Evolutionary conservation across 1,140 invertebrate genomes (phyloP).

Genomic region (Achroia grisella): DNA sequence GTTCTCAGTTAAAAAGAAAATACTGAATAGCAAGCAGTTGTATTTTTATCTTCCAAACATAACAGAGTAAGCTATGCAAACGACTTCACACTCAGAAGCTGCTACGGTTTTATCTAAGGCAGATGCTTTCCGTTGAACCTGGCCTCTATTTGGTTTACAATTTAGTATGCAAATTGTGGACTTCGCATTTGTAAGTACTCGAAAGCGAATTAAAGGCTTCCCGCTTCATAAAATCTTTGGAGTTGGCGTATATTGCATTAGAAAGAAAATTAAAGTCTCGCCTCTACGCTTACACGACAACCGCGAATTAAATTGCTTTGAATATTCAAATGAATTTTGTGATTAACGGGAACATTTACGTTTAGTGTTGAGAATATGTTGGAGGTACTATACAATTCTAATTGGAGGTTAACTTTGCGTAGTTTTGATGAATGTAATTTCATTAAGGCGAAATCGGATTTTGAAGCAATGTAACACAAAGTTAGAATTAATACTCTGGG

Average conservation of each 20-base stretch:
- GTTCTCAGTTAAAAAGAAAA: conserved; percentile 11
- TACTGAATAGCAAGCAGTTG: conserved; percentile 20
- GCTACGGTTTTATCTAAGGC: conserved; percentile 26
- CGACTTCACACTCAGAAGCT: conserved; percentile 21
- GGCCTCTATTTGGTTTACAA: conserved; percentile 42
- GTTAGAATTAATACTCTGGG: background rate
- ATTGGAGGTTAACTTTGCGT: conserved; percentile 23
- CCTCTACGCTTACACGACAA: conserved; percentile 6
- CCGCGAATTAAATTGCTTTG: conserved; percentile 30
- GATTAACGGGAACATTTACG: conserved; percentile 28
- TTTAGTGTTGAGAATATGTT: conserved; percentile 18
- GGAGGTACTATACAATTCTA: conserved; percentile 11
- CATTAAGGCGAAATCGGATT: conserved; percentile 1
- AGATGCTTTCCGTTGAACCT: conserved; percentile 26
- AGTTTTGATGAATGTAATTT: conserved; percentile 17
- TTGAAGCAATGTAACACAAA: background rate
- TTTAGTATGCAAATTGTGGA: conserved; percentile 48
- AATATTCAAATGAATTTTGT: conserved; percentile 44
- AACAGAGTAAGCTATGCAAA: conserved; percentile 23
- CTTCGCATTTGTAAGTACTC: conserved; percentile 39
- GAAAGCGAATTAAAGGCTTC: conserved; percentile 39
- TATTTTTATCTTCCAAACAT: conserved; percentile 25
- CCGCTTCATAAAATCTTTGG: conserved; percentile 44
- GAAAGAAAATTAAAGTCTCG: conserved; percentile 33
- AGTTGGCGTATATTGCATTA: conserved; percentile 31